These are phyloP conservation scores for Eublepharis macularius DNA, from an alignment of 2,113 vertebrate species.

Conservation along the genomic window DNA sequence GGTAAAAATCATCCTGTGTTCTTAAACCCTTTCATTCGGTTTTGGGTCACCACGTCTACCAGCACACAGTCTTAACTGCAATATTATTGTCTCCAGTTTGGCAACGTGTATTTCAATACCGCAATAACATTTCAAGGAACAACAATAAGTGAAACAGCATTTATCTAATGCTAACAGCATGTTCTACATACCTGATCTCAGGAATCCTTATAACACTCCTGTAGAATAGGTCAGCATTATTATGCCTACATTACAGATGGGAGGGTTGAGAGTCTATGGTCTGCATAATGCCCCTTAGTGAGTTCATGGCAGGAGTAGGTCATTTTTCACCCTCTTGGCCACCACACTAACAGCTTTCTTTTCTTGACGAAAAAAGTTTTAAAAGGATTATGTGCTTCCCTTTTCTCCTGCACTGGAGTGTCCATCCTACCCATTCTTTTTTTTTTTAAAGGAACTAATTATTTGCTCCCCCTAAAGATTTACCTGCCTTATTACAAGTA, in stretches of 20 bases:
- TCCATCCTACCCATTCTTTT: too few species aligned
- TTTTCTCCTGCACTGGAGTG: too few species aligned
- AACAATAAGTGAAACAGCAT: neutral
- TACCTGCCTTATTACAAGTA: too few species aligned
- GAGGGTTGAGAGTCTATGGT: neutral
- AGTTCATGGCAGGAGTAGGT: too few species aligned
- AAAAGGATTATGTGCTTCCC: too few species aligned
- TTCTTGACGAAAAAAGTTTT: too few species aligned
- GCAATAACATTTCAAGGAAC: neutral
- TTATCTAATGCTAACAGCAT: neutral
- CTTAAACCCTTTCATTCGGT: neutral
- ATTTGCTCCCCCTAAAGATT: too few species aligned
- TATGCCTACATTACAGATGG: neutral
- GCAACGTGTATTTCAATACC: too few species aligned
- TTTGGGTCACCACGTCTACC: neutral
- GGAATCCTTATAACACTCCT: neutral
- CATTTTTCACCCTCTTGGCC: too few species aligned
- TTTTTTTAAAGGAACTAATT: too few species aligned
- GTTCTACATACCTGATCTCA: neutral
- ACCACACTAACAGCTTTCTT: too few species aligned
- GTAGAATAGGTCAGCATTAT: neutral
- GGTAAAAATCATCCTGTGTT: neutral
- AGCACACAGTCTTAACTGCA: neutral
- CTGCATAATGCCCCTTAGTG: neutral
- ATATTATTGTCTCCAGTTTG: neutral